Base-by-base conservation (phyloP, 2,888 invertebrate species). In the Rosalia funebris region DNA sequence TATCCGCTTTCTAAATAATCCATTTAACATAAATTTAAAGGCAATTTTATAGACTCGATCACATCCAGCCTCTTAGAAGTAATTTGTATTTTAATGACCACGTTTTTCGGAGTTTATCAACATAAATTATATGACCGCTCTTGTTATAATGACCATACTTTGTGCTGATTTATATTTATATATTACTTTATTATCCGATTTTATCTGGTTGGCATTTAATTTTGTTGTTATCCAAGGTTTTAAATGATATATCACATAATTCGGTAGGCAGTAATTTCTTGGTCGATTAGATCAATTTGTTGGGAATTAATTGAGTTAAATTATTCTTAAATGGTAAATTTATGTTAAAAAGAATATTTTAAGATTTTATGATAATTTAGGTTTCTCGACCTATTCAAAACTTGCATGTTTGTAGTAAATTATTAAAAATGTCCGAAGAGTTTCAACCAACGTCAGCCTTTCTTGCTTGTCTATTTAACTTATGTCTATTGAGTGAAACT, bases 1-100 rank as follows among this genome's bases (percentile, higher is more conserved):
- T 74, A 73, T 62, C 70, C 68, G 71, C 71, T 74, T 74, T 72
- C 72, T 74, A 74, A 74, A 73, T 72, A 71, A 71, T 71, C 71
- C 71, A 66, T 74, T 74, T 74, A 72, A 68, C 72, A 73, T 74
- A 73, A 74, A 73, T 72, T 72, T 71, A 64, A 57, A 65, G 67
- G 68, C 67, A 74, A 74, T 74, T 74, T 71, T 34, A 48, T 48
- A 20, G 60, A 60, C 19, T 50, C 57, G 59, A 54, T 54, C 48
- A 32, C 58, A 60, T 60, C 53, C 60, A 57, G 59, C 70, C 70
- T 68, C 64, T 68, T 63, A 67, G 62, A 67, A 67, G 64, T 64
- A 68, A 71, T 66, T 70, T 66, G 61, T 62, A 59, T 70, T 68
- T 68, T 71, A 70, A 72, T 71, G 63, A 63, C 63, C 55, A 57